Percentiles rank a stretch among this genome's conserved stretches.
These are phyloP conservation scores for Anolis sagrei DNA, from an alignment of 2,113 vertebrate genomes.

Conservation along the genomic window DNA sequence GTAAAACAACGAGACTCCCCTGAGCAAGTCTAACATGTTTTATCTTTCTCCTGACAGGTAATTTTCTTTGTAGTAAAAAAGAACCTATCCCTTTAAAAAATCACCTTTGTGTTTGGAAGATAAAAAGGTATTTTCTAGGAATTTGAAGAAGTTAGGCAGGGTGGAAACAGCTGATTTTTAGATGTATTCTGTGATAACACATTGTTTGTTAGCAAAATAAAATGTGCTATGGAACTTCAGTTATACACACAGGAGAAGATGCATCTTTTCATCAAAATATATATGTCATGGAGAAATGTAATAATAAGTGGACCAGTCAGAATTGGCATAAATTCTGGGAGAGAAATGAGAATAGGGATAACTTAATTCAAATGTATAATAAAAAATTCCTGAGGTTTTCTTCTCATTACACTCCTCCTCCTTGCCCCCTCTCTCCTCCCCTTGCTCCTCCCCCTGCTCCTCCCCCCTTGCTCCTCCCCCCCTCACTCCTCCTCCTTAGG, in stretches of 20 bases:
- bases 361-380: neutral
- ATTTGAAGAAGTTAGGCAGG: neutral
- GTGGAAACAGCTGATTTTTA: neutral
- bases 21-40: neutral
- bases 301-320: neutral
- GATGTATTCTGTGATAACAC: slow-evolving; percentile 2
- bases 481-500: too few species aligned
- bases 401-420: too few species aligned
- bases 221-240: neutral
- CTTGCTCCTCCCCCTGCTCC: too few species aligned
- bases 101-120: neutral
- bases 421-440: too few species aligned
- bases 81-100: neutral
- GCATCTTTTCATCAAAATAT: slow-evolving; percentile 3
- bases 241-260: neutral
- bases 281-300: neutral
- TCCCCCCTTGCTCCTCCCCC: too few species aligned
- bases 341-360: neutral
- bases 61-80: slow-evolving; percentile 4
- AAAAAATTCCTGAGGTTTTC: slow-evolving; percentile 14
- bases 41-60: slow-evolving; percentile 21
- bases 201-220: neutral
- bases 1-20: slow-evolving; percentile 20
- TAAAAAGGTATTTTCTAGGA: neutral
- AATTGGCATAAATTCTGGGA: neutral